These are phyloP conservation scores for Hozukius guyotensis DNA, from an alignment of 2,797 vertebrate genomes.

Conservation along the genomic window DNA sequence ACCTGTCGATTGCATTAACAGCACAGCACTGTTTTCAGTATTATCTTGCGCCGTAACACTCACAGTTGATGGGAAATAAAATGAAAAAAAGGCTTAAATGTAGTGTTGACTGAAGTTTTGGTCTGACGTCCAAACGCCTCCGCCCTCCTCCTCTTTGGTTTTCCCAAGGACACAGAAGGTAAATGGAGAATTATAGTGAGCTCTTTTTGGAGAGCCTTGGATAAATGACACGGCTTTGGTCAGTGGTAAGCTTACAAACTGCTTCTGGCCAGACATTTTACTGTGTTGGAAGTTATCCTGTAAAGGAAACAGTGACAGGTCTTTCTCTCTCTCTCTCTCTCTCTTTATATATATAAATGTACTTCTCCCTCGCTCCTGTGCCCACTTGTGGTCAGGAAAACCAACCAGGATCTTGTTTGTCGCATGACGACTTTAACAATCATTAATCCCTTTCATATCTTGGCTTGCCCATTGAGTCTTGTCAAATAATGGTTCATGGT, in stretches of 20 bases:
- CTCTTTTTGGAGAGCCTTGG: constrained; percentile 36
- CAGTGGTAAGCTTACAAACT: constrained; percentile 26
- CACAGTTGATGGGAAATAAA: constrained; percentile 34
- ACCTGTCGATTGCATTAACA: constrained; percentile 52
- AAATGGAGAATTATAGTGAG: constrained; percentile 26
- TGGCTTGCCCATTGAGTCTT: background rate
- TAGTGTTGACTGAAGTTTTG: constrained; percentile 39
- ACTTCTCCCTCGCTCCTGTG: background rate
- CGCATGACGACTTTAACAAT: background rate
- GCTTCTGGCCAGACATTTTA: constrained; percentile 42
- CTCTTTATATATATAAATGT: background rate
- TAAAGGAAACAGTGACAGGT: constrained; percentile 16
- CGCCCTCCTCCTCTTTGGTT: constrained; percentile 4
- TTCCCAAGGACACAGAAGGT: constrained; percentile 45
- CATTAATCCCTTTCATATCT: background rate
- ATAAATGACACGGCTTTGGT: constrained; percentile 43
- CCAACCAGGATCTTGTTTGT: background rate
- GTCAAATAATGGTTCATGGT: background rate
- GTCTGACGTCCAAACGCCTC: constrained; percentile 27
- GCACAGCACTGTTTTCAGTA: background rate
- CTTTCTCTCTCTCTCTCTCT: background rate
- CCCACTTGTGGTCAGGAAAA: background rate
- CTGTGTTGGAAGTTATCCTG: constrained; percentile 34
- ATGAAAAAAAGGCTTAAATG: background rate
- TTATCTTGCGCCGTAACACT: constrained; percentile 34